Percentiles rank a stretch among this genome's conserved stretches.
These are phyloP conservation scores for Rhabdophis nuchalis DNA, from an alignment of 2,797 vertebrate species.

Conservation along the genomic window DNA sequence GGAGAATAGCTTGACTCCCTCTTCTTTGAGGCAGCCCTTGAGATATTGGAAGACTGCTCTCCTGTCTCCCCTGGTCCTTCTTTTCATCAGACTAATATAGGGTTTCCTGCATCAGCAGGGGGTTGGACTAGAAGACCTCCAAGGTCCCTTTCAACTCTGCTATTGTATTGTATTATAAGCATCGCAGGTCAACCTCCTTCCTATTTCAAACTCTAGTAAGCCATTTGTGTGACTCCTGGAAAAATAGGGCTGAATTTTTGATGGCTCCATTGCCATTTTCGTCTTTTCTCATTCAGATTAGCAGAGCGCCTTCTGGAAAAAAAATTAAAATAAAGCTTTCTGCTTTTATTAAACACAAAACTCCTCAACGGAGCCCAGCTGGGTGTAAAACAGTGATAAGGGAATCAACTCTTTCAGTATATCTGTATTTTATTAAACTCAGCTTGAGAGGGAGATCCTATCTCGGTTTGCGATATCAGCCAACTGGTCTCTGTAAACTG, in stretches of 20 bases:
- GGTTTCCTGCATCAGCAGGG: too few relatives aligned
- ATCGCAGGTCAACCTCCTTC: neutral
- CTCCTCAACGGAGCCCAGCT: neutral
- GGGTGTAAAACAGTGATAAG: neutral
- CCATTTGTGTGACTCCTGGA: neutral
- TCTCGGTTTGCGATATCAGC: constrained; percentile 13
- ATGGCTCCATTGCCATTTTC: neutral
- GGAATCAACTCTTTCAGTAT: neutral
- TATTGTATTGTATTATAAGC: too few relatives aligned
- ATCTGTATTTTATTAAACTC: constrained; percentile 28
- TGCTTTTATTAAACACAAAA: neutral
- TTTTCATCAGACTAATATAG: too few relatives aligned
- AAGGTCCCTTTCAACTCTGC: too few relatives aligned
- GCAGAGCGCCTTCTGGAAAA: too few relatives aligned
- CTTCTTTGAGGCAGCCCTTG: too few relatives aligned
- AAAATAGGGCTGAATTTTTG: neutral
- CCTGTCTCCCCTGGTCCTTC: too few relatives aligned
- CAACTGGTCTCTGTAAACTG: constrained; percentile 5
- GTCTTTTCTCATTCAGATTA: neutral
- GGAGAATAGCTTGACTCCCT: too few relatives aligned
- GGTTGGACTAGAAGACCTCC: too few relatives aligned
- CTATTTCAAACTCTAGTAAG: neutral
- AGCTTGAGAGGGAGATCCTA: constrained; percentile 35
- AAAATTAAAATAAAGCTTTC: neutral
- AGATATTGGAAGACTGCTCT: too few relatives aligned